Conservation (phyloP, 2,113 vertebrate species). For the Trinectes maculatus region DNA sequence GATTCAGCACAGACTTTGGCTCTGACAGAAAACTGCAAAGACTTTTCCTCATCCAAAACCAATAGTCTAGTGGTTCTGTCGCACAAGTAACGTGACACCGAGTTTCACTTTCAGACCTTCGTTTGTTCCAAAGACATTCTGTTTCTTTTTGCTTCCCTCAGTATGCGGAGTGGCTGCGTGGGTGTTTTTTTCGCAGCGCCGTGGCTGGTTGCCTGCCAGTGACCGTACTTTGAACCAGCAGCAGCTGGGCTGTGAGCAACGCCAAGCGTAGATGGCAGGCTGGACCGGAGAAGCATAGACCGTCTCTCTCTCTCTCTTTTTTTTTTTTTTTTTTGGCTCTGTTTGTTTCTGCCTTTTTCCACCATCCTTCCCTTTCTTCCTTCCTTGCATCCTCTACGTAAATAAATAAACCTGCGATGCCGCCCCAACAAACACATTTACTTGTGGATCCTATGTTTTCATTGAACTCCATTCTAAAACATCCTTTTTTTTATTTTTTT, state of each 20-base stretch:
- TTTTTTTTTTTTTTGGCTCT: conserved; percentile 31
- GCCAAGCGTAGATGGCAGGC: conserved; percentile 78
- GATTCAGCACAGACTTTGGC: conserved; percentile 27
- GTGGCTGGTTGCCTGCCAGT: conserved; percentile 77
- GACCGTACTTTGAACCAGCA: conserved; percentile 86
- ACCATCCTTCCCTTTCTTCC: neutral
- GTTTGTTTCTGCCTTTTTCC: conserved; percentile 26
- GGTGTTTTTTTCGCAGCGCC: conserved; percentile 65
- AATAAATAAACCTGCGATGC: conserved; percentile 14
- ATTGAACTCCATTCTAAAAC: conserved; percentile 16
- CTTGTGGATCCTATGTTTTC: neutral
- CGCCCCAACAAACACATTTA: conserved; percentile 14
- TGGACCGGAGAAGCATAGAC: conserved; percentile 31
- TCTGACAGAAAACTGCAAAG: neutral
- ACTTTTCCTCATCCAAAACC: neutral
- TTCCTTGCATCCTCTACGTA: conserved; percentile 32
- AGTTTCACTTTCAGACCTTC: conserved; percentile 18
- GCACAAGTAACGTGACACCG: conserved; percentile 28
- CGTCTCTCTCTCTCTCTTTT: conserved; percentile 24
- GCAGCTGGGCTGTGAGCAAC: conserved; percentile 78
- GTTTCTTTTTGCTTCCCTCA: conserved; percentile 61
- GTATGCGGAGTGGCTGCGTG: conserved; percentile 65
- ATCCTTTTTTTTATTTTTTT: conserved; percentile 16
- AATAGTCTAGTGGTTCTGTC: neutral
- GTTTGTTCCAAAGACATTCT: conserved; percentile 72